Percentiles rank a stretch among this genome's conserved stretches.
These are phyloP conservation scores for Cinclus mexicanus DNA, from an alignment of 2,113 vertebrate genomes.

Conservation along the genomic window DNA sequence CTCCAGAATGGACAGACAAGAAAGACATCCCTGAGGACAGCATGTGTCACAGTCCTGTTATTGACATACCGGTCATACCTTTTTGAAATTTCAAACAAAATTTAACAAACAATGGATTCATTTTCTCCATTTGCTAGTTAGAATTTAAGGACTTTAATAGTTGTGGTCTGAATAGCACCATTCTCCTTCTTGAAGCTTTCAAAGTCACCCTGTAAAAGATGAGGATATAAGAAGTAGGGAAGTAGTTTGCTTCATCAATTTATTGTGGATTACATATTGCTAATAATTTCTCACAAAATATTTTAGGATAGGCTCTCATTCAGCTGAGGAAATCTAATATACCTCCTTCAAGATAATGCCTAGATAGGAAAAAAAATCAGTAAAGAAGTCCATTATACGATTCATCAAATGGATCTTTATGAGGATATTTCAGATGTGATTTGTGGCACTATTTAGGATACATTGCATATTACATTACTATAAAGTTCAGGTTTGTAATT, in stretches of 20 bases:
- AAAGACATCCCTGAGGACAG: neutral
- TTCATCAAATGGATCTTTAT: conserved; percentile 62
- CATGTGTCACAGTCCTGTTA: neutral
- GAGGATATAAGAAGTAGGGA: neutral
- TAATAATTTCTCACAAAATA: conserved; percentile 44
- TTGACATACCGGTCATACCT: neutral
- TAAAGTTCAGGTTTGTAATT: conserved; percentile 66
- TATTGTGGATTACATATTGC: conserved; percentile 33
- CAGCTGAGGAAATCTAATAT: conserved; percentile 5
- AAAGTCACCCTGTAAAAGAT: conserved; percentile 22
- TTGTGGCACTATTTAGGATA: conserved; percentile 56
- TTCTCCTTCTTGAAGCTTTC: conserved; percentile 23
- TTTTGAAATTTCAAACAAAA: conserved; percentile 8
- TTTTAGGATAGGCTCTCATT: conserved; percentile 10
- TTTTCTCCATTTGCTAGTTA: neutral
- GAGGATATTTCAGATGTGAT: conserved; percentile 51
- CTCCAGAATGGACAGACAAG: neutral
- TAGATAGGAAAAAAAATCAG: conserved; percentile 10
- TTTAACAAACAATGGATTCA: neutral
- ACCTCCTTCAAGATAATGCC: neutral
- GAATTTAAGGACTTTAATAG: neutral
- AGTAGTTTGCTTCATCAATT: conserved; percentile 28
- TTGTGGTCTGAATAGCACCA: neutral
- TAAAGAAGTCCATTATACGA: conserved; percentile 36
- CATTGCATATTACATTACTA: conserved; percentile 38